These are phyloP conservation scores for Drosophila bifasciata DNA, from an alignment of 1,140 invertebrate genomes.

Conservation along the genomic window DNA sequence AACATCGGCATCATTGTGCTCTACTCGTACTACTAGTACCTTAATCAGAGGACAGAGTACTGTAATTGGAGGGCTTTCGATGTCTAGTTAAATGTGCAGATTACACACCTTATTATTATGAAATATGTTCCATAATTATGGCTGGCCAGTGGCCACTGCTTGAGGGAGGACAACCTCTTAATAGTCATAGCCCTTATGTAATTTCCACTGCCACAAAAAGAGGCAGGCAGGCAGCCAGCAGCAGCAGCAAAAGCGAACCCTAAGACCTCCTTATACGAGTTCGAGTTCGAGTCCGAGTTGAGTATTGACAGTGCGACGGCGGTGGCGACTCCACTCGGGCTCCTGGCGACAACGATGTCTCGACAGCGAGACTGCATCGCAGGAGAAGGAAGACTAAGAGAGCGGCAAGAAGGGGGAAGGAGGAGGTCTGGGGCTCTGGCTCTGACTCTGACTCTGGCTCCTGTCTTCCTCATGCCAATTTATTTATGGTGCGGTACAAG, in stretches of 20 bases:
- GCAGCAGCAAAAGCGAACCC: constrained; percentile 21
- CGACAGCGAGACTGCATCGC: not conserved
- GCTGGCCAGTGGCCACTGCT: constrained; percentile 40
- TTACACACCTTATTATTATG: constrained; percentile 81
- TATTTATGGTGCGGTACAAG: constrained; percentile 83
- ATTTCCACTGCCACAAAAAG: constrained; percentile 46
- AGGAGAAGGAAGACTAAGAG: not conserved
- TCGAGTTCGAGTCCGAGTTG: no score
- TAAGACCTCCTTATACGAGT: constrained; percentile 42
- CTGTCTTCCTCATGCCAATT: constrained; percentile 80
- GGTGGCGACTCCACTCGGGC: constrained; percentile 10
- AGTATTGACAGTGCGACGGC: constrained; percentile 41
- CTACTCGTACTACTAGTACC: not conserved
- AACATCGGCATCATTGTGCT: constrained; percentile 23
- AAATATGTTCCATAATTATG: constrained; percentile 77
- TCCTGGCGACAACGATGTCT: constrained; percentile 51
- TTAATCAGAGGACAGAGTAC: constrained; percentile 9
- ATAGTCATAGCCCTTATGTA: constrained; percentile 70
- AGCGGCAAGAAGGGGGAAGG: not conserved
- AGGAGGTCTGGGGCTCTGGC: constrained; percentile 11
- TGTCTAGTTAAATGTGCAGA: constrained; percentile 70
- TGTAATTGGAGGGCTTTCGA: constrained; percentile 51
- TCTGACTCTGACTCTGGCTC: constrained; percentile 49
- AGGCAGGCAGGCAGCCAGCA: constrained; percentile 15
- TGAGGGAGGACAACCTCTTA: constrained; percentile 62